Evolutionary conservation across 2,797 vertebrate species (phyloP).

Genomic region (Telmatherina bonti): DNA sequence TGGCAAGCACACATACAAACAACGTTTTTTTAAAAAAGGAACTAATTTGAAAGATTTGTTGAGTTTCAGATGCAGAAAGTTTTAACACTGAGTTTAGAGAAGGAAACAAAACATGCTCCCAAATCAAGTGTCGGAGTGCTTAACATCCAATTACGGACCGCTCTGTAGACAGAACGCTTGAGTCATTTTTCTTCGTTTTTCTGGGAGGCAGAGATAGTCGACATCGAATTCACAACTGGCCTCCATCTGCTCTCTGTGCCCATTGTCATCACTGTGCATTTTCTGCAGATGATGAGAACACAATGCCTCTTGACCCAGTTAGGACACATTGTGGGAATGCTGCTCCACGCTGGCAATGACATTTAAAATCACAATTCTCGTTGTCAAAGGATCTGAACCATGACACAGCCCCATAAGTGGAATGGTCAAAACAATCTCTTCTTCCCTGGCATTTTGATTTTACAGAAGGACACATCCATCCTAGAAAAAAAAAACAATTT

Average conservation of each 20-base stretch:
- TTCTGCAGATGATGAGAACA: constrained; percentile 48
- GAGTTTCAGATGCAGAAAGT: constrained; percentile 7
- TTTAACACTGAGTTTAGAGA: not conserved
- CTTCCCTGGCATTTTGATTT: constrained; percentile 23
- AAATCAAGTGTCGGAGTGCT: constrained; percentile 3
- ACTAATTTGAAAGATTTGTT: not conserved
- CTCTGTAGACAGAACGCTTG: not conserved
- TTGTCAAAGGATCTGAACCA: constrained; percentile 59
- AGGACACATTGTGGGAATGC: constrained; percentile 37
- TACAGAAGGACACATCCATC: constrained; percentile 8
- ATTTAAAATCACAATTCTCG: constrained; percentile 71
- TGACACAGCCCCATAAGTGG: constrained; percentile 40
- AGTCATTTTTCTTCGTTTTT: not conserved
- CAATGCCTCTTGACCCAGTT: constrained; percentile 68
- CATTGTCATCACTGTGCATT: constrained; percentile 45
- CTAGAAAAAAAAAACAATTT: constrained; percentile 1
- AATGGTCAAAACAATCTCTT: constrained; percentile 31
- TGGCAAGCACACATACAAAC: constrained; percentile 7
- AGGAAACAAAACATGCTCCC: too few species aligned
- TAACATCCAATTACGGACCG: not conserved
- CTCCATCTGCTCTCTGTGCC: constrained; percentile 6
- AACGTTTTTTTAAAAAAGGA: not conserved
- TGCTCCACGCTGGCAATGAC: constrained; percentile 52
- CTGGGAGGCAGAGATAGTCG: constrained; percentile 14
- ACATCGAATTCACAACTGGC: constrained; percentile 6